phyloP scores from a whole-genome alignment of 2,888 invertebrate genomes.

The Orthonevra nobilis region DNA sequence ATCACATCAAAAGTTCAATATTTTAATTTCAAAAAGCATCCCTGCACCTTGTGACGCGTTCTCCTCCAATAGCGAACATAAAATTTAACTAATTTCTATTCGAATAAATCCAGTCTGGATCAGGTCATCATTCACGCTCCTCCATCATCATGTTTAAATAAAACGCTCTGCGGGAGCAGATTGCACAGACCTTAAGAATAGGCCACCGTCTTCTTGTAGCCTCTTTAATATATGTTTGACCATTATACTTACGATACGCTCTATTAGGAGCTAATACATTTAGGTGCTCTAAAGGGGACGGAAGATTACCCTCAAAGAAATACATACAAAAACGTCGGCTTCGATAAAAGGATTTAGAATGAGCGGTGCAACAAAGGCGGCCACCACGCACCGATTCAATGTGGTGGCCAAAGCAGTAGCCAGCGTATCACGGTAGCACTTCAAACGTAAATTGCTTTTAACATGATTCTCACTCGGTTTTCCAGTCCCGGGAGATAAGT shows the following conservation, averaged over 20 bases:
- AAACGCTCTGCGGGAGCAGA: conserved; percentile 35
- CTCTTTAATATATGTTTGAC: conserved; percentile 62
- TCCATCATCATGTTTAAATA: too few relatives aligned
- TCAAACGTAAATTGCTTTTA: conserved; percentile 79
- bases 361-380: conserved; percentile 57
- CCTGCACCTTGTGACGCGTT: too few relatives aligned
- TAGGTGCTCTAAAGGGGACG: conserved; percentile 65
- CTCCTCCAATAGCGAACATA: too few relatives aligned
- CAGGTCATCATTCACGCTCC: too few relatives aligned
- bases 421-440: conserved; percentile 79
- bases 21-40: too few relatives aligned
- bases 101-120: too few relatives aligned
- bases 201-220: conserved; percentile 28
- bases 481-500: conserved; percentile 58
- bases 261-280: conserved; percentile 68
- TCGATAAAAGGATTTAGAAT: conserved; percentile 64
- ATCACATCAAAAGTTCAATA: too few relatives aligned
- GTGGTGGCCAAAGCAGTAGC: conserved; percentile 60
- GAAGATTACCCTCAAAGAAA: conserved; percentile 49
- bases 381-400: conserved; percentile 48
- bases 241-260: conserved; percentile 69
- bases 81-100: too few relatives aligned
- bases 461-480: conserved; percentile 68
- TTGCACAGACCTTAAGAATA: conserved; percentile 29
- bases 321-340: conserved; percentile 58